Base-by-base conservation (phyloP, 2,797 vertebrate species). In the Sarcoramphus papa region DNA sequence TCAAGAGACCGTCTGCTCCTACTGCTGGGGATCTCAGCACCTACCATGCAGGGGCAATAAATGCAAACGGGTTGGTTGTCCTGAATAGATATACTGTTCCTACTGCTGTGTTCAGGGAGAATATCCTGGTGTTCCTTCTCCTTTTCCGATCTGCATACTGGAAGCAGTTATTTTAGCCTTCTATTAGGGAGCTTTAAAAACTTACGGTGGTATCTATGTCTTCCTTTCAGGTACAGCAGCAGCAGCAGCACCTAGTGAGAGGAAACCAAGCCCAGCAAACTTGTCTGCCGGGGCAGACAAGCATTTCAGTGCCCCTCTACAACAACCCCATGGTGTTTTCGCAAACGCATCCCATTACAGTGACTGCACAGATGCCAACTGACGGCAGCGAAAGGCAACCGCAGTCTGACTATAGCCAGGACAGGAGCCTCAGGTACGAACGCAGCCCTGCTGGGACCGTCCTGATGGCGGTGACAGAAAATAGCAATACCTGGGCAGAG, bases 251-350 rank as follows among this genome's bases (percentile, higher is more conserved):
- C 7, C 72, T 97, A 15, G 24, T 98, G 15, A 95, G 93, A 77
- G 98, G 98, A 28, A 98, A 90, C 24, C 98, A 97, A 81, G 69
- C 90, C 5, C 98, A 98, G 95, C 96, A 98, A 6, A 96, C 97
- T 1, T 97, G 97, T 92, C 75, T 98, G 85, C 98, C 98, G 0
- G 95, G 98, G 78, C 98, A 98, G 97, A 97, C 98, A 0, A 98
- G 97, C 78, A 84, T 98, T 88, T 98, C 98, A 6, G 96, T 98
- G 97, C 98, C 99, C 24, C 98, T 99, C 90, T 99, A 98, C 97
- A 98, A 97, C 97, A 98, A 98, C 94, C 98, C 98, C 68, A 89
- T 99, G 98, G 98, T 98, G 96, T 98, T 99, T 94, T 97, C 98
- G 9, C 98, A 98, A 68, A 73, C 97, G 22, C 98, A 98, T 87